These are phyloP conservation scores for Oreochromis mossambicus DNA, from an alignment of 2,797 vertebrate species.

Conservation along the genomic window DNA sequence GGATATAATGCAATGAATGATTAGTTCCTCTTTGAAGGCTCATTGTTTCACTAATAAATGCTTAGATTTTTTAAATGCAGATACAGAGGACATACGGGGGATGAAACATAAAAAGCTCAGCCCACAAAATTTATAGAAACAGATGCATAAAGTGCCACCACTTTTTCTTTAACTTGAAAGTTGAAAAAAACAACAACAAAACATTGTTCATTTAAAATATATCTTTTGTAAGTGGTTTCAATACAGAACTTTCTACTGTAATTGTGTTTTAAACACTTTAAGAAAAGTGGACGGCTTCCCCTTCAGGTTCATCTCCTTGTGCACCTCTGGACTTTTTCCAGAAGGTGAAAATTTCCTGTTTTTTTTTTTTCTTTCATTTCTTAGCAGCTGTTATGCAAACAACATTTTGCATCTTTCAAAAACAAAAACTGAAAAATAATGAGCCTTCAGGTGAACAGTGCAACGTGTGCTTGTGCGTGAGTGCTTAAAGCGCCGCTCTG, in stretches of 20 bases:
- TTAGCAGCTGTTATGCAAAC: neutral
- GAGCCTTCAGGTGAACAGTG: slow-evolving; percentile 37
- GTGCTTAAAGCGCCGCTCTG: slow-evolving; percentile 72
- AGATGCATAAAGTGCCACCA: neutral
- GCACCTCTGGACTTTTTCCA: neutral
- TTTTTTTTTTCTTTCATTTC: neutral
- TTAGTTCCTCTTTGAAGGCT: neutral
- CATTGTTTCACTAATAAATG: neutral
- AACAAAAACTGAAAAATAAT: slow-evolving; percentile 14
- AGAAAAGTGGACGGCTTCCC: neutral
- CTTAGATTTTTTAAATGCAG: neutral
- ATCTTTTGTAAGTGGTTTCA: neutral
- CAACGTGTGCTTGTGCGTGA: slow-evolving; percentile 18
- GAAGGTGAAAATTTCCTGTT: neutral
- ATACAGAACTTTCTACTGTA: neutral
- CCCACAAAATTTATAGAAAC: neutral
- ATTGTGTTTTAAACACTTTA: neutral
- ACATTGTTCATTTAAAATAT: neutral
- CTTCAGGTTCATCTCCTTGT: neutral
- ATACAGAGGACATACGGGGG: neutral
- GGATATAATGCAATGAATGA: neutral
- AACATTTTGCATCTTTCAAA: neutral
- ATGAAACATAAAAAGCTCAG: neutral
- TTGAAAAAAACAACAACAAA: neutral
- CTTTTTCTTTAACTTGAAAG: neutral